Evolutionary conservation across 2,888 invertebrate genomes (phyloP), one percentile per base, ranked within the genome.

Genomic region (Dinocampus coccinellae): DNA sequence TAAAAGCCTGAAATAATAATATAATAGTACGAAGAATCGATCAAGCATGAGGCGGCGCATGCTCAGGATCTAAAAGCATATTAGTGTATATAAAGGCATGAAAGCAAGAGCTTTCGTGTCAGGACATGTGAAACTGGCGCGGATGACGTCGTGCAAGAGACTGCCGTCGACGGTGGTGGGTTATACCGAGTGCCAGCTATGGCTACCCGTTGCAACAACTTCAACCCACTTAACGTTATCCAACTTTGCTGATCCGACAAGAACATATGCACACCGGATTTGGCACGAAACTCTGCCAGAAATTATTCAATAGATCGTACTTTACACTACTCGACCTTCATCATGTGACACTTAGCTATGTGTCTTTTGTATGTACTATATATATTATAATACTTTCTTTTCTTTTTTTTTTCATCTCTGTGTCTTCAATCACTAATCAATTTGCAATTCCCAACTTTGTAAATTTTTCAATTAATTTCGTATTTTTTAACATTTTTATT

Each of bases 141-240:
- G 63, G 69, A 63, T 69, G 65, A 58, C 65, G 64, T 64, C 33
- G 47, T 60, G 70, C 65, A 61, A 66, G 64, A 64, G 52, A 29
- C 29, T 42, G 60, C 47, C 65, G 65, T 61, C 65, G 65, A 67
- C 64, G 53, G 57, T 16, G 66, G 6, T 11, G 55, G 64, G 53
- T 34, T 29, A 29, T 29, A 29, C 29, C 29, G 20, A 26, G 2
- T 24, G 64, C 39, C 36, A 39, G 64, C 52, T 65, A 29, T 66
- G 70, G 70, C 70, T 65, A 70, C 70, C 70, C 70, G 70, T 70
- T 70, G 70, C 70, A 70, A 70, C 70, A 70, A 66, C 66, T 65
- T 65, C 70, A 61, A 70, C 70, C 70, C 70, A 70, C 70, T 70
- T 70, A 70, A 60, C 70, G 65, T 70, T 70, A 70, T 66, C 66